Evolutionary conservation across 2,888 invertebrate genomes (phyloP).

Genomic region (Criorhina ranunculi): DNA sequence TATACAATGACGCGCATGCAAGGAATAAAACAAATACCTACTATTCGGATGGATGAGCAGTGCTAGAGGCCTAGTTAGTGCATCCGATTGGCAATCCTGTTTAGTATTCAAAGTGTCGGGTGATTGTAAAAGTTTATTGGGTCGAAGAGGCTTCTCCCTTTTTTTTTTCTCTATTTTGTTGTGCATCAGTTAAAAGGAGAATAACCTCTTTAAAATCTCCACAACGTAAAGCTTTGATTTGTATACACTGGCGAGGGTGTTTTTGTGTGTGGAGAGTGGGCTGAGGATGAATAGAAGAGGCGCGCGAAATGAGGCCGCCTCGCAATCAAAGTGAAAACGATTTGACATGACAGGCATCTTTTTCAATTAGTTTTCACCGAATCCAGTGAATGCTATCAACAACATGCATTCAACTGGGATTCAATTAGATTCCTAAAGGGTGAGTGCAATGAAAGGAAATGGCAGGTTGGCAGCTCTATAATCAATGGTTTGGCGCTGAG

Average conservation of each 20-base stretch:
- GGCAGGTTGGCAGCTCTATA: conserved; percentile 5
- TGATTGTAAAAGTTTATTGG: conserved; percentile 76
- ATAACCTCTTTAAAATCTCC: conserved; percentile 52
- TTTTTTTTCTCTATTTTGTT: conserved; percentile 19
- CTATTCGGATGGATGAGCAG: neutral
- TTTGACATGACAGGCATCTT: conserved; percentile 70
- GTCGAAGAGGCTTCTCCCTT: conserved; percentile 56
- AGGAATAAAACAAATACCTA: conserved; percentile 20
- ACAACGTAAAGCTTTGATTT: conserved; percentile 42
- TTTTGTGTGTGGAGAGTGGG: neutral
- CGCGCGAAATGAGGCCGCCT: conserved; percentile 59
- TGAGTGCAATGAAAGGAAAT: neutral
- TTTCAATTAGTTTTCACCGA: conserved; percentile 68
- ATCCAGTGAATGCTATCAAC: conserved; percentile 55
- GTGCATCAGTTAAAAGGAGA: conserved; percentile 31
- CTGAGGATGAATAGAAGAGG: conserved; percentile 13
- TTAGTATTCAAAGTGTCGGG: conserved; percentile 71
- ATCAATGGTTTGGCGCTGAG: conserved; percentile 22
- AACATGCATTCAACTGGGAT: conserved; percentile 47
- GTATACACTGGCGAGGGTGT: neutral
- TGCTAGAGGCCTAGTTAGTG: conserved; percentile 65
- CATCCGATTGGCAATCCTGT: conserved; percentile 75
- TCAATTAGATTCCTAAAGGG: conserved; percentile 46
- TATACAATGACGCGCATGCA: neutral
- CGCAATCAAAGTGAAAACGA: conserved; percentile 62